Conservation (phyloP, 2,113 vertebrate species). For the Phycodurus eques region DNA sequence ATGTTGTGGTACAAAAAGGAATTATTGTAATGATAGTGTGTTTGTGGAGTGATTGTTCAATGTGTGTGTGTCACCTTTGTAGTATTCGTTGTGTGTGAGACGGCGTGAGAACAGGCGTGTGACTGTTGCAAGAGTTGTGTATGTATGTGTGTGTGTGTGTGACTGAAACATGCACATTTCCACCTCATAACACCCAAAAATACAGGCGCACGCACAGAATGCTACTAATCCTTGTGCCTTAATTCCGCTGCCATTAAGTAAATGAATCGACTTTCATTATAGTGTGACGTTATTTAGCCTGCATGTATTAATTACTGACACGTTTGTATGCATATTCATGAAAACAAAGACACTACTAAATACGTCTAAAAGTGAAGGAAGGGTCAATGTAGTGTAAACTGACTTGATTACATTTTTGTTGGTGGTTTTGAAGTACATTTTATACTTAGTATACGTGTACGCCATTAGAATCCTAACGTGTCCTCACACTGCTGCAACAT, state of each 20-base stretch:
- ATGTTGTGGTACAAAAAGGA: background rate
- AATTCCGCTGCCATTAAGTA: background rate
- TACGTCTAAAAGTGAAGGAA: background rate
- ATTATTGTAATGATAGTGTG: background rate
- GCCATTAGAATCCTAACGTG: background rate
- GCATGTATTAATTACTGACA: background rate
- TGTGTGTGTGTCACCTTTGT: too few species aligned
- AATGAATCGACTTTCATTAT: background rate
- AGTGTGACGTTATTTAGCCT: background rate
- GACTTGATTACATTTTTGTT: background rate
- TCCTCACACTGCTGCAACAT: background rate
- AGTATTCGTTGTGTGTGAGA: too few species aligned
- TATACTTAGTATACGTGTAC: background rate
- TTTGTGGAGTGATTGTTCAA: background rate
- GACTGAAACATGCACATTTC: background rate
- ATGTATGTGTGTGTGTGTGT: constrained; percentile 7
- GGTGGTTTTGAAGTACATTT: background rate
- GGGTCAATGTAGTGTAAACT: background rate
- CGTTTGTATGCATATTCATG: background rate
- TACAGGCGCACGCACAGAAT: background rate
- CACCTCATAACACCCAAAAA: background rate
- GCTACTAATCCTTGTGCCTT: background rate
- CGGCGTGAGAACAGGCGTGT: too few species aligned
- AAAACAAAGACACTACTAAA: background rate
- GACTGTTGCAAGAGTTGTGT: background rate